Evolutionary conservation across 1,140 invertebrate genomes (phyloP).

Genomic region (Sinella curviseta): DNA sequence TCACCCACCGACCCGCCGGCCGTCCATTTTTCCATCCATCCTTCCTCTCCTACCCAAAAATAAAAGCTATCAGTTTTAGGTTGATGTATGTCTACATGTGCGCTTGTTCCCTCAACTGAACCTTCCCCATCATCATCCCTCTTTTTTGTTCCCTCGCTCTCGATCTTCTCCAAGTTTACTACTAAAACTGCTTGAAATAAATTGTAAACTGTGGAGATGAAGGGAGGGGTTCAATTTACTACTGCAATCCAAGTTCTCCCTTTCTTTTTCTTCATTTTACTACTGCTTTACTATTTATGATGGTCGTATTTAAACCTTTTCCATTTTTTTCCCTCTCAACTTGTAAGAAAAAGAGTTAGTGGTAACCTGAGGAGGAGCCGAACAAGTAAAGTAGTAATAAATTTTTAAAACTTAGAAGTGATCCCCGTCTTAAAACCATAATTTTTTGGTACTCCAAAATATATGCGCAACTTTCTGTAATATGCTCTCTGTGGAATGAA

Average conservation of each 20-base stretch:
- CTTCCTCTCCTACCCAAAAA: neutral
- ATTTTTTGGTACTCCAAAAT: too few relatives aligned
- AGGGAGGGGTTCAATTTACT: conserved; percentile 23
- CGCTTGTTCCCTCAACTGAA: neutral
- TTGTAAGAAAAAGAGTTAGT: neutral
- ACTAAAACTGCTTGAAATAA: neutral
- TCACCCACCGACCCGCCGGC: neutral
- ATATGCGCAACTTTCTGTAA: neutral
- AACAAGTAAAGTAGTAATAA: neutral
- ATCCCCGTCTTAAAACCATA: neutral
- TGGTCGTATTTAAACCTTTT: neutral
- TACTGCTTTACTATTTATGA: neutral
- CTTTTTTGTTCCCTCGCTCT: neutral
- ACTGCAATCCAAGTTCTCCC: neutral
- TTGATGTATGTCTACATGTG: neutral
- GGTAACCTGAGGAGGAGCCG: neutral
- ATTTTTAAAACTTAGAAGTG: neutral
- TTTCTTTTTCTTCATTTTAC: neutral
- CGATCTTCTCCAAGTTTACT: neutral
- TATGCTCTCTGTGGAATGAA: neutral
- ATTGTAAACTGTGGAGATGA: conserved; percentile 5
- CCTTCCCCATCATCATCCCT: too few relatives aligned
- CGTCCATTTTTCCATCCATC: neutral
- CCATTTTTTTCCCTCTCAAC: neutral
- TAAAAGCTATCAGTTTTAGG: neutral